phyloP scores from a whole-genome alignment of 2,113 vertebrate genomes.

The Catharus minimus region DNA sequence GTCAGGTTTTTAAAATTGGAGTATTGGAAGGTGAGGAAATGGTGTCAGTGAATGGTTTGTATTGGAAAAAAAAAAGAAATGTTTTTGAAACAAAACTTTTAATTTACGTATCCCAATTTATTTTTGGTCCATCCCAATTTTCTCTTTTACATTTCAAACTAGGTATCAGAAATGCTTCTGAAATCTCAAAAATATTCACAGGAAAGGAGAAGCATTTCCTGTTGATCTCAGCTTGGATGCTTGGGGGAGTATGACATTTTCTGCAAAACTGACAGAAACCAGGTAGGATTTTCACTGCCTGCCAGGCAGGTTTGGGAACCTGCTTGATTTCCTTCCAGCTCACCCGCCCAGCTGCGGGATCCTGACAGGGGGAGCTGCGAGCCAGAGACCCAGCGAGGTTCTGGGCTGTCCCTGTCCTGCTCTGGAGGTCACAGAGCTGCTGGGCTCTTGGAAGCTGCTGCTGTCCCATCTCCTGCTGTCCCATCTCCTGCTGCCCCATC shows the following conservation, averaged over 20 bases:
- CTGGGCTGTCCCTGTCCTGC: background rate
- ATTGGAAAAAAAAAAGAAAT: background rate
- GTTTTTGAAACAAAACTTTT: background rate
- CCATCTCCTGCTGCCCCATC: background rate
- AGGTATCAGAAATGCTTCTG: background rate
- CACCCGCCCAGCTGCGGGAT: background rate
- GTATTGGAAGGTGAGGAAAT: background rate
- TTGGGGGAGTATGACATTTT: background rate
- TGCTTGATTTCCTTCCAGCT: constrained; percentile 30
- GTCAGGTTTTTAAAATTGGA: background rate
- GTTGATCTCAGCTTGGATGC: background rate
- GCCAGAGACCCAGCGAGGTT: background rate
- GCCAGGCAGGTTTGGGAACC: constrained; percentile 40
- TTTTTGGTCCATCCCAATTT: background rate
- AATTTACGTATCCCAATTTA: background rate
- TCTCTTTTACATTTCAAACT: background rate
- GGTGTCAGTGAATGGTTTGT: background rate
- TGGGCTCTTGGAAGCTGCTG: background rate
- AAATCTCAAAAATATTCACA: background rate
- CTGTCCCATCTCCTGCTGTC: no score
- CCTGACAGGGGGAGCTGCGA: background rate
- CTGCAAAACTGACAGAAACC: background rate
- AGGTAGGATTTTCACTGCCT: constrained; percentile 17
- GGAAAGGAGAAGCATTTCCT: background rate
- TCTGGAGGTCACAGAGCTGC: background rate